These are phyloP conservation scores for Salmo trutta DNA, from an alignment of 2,797 vertebrate genomes.

Conservation along the genomic window DNA sequence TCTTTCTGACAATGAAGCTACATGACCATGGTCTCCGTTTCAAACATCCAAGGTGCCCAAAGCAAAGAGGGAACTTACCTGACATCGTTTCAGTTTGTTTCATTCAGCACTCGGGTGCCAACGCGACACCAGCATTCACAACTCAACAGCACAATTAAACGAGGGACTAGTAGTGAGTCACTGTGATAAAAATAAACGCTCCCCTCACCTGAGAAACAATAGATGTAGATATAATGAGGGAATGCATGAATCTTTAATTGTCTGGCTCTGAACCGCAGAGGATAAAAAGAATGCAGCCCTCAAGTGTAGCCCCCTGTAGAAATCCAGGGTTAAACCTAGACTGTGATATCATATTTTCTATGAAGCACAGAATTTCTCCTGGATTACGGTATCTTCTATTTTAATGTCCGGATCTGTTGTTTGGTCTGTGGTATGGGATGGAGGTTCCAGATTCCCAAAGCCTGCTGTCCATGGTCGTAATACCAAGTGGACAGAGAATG, in stretches of 20 bases:
- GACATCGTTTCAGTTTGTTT: constrained; percentile 67
- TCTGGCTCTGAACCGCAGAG: constrained; percentile 42
- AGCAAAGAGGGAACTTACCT: constrained; percentile 59
- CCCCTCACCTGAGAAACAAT: constrained; percentile 47
- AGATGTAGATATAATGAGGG: not conserved
- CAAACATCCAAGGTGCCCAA: constrained; percentile 61
- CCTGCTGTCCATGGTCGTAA: constrained; percentile 51
- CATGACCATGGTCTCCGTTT: constrained; percentile 71
- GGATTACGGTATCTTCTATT: constrained; percentile 76
- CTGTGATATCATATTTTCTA: constrained; percentile 73
- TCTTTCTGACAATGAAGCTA: constrained; percentile 65
- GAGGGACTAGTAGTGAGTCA: constrained; percentile 41
- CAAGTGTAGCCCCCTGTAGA: constrained; percentile 49
- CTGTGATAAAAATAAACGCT: constrained; percentile 34
- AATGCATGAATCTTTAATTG: constrained; percentile 59
- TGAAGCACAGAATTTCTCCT: constrained; percentile 59
- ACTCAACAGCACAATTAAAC: constrained; percentile 59
- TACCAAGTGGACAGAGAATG: constrained; percentile 37
- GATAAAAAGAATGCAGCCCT: constrained; percentile 67
- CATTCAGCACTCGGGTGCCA: constrained; percentile 44
- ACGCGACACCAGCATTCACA: constrained; percentile 37
- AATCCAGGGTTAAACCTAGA: constrained; percentile 20
- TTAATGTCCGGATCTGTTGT: constrained; percentile 72
- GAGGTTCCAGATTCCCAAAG: constrained; percentile 58
- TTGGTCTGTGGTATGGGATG: constrained; percentile 47